A percentile compares a stretch with the other conserved stretches of the same genome.
Conservation (phyloP, 1,140 invertebrate species). For the Diachasmimorpha longicaudata region DNA sequence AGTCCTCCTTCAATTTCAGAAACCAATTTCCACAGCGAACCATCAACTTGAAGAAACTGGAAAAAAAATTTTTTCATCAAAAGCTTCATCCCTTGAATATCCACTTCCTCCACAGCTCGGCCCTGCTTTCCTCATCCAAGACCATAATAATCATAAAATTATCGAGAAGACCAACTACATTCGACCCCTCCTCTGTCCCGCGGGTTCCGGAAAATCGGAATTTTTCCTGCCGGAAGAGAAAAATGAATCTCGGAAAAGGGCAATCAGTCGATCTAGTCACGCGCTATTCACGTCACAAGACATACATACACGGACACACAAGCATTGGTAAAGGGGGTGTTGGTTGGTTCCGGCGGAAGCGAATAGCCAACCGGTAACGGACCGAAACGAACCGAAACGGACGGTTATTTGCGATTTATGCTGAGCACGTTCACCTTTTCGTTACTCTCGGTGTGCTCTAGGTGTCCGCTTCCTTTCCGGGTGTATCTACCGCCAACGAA, state of each 20-base stretch:
- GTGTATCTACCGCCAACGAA: background rate
- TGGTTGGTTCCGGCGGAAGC: constrained; percentile 34
- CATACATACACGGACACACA: background rate
- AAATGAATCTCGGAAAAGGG: constrained; percentile 8
- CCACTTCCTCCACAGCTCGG: too few relatives aligned
- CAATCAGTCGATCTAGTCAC: constrained; percentile 8
- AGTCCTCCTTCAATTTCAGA: too few relatives aligned
- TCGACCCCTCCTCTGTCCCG: too few relatives aligned
- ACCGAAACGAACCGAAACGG: constrained; percentile 40
- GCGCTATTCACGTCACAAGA: background rate
- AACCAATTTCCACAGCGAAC: too few relatives aligned
- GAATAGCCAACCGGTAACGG: constrained; percentile 30
- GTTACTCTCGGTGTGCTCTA: constrained; percentile 29
- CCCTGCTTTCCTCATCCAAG: background rate
- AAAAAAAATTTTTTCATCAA: too few relatives aligned
- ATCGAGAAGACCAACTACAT: background rate
- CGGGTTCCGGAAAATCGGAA: background rate
- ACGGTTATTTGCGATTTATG: constrained; percentile 49
- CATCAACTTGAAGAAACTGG: too few relatives aligned
- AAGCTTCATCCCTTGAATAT: too few relatives aligned
- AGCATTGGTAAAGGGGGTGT: constrained; percentile 14
- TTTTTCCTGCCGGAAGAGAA: background rate
- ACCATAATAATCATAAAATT: background rate
- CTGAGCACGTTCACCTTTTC: constrained; percentile 44
- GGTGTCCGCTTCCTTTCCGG: constrained; percentile 16